phyloP scores from a whole-genome alignment of 2,888 invertebrate species.

The Mongoloraphidia duomilia region DNA sequence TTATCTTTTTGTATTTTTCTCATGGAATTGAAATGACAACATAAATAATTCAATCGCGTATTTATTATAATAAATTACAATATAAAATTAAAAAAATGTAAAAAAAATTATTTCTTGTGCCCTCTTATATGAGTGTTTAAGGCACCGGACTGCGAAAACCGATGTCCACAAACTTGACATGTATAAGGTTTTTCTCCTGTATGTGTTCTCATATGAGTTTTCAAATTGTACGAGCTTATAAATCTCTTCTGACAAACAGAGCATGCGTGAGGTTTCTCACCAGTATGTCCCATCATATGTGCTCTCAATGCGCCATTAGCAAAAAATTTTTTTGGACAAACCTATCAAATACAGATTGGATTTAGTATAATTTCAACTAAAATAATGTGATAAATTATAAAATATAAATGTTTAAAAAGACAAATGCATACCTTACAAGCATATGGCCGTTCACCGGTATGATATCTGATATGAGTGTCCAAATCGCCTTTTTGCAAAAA shows the following conservation, averaged over 20 bases:
- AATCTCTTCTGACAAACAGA: slow-evolving; percentile 9
- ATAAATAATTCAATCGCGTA: too few relatives aligned
- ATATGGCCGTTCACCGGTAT: slow-evolving; percentile 10
- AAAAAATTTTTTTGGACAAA: slow-evolving; percentile 10
- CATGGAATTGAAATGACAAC: too few relatives aligned
- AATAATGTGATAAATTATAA: too few relatives aligned
- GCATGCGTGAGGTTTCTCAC: slow-evolving; percentile 10
- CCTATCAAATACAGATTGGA: not conserved
- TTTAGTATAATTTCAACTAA: too few relatives aligned
- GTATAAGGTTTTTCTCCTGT: slow-evolving; percentile 6
- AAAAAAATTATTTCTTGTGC: not conserved
- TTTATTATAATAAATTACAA: too few relatives aligned
- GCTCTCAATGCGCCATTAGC: slow-evolving; percentile 11
- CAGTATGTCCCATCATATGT: slow-evolving; percentile 10
- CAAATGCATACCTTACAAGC: slow-evolving; percentile 5
- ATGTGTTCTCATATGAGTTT: slow-evolving; percentile 4
- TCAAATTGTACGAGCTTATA: slow-evolving; percentile 7
- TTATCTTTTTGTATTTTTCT: too few relatives aligned
- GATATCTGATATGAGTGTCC: slow-evolving; percentile 10
- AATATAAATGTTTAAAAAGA: too few relatives aligned
- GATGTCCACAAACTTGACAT: not conserved
- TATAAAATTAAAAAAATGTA: too few relatives aligned
- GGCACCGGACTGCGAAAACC: slow-evolving; percentile 8
- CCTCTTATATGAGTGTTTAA: slow-evolving; percentile 7
- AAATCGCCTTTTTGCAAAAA: slow-evolving; percentile 11